Conservation (phyloP, 2,888 invertebrate genomes). For the Drosophila villosipedis region DNA sequence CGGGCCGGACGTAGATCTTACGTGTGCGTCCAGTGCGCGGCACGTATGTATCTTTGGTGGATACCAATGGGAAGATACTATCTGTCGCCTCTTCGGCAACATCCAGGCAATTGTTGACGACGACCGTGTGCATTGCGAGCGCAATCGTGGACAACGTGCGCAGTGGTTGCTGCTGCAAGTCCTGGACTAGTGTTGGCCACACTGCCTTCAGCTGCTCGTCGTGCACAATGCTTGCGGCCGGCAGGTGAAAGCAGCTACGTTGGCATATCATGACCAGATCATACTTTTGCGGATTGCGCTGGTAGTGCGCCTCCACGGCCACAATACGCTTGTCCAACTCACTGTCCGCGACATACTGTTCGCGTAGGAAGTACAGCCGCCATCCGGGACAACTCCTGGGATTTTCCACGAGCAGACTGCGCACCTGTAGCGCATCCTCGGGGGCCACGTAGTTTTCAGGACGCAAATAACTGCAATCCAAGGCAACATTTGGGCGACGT, state of each 20-base stretch:
- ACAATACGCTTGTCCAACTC: constrained; percentile 86
- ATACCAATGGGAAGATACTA: constrained; percentile 1
- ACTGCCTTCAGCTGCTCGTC: constrained; percentile 87
- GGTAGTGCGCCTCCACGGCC: constrained; percentile 87
- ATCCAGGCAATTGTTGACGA: constrained; percentile 57
- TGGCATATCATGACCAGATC: constrained; percentile 60
- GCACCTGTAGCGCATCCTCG: constrained; percentile 63
- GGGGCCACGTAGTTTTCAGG: constrained; percentile 76
- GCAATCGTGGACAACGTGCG: constrained; percentile 90
- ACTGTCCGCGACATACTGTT: constrained; percentile 86
- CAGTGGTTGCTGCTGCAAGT: constrained; percentile 89
- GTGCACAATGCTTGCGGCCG: constrained; percentile 86
- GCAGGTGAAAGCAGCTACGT: constrained; percentile 84
- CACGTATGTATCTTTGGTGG: constrained; percentile 52
- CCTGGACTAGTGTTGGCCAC: constrained; percentile 89
- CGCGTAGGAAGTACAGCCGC: constrained; percentile 91
- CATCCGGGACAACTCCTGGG: constrained; percentile 88
- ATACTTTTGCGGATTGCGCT: constrained; percentile 65
- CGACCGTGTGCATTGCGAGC: constrained; percentile 87
- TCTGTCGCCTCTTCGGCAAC: constrained; percentile 37
- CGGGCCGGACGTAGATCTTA: constrained; percentile 86
- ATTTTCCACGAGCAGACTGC: constrained; percentile 68
- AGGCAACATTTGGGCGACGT: constrained; percentile 16
- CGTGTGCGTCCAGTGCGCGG: constrained; percentile 52
- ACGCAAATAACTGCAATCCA: constrained; percentile 72